Evolutionary conservation across 2,797 vertebrate species (phyloP), one percentile per base, ranked within the genome.

Genomic region (Oryzias dopingdopingensis): DNA sequence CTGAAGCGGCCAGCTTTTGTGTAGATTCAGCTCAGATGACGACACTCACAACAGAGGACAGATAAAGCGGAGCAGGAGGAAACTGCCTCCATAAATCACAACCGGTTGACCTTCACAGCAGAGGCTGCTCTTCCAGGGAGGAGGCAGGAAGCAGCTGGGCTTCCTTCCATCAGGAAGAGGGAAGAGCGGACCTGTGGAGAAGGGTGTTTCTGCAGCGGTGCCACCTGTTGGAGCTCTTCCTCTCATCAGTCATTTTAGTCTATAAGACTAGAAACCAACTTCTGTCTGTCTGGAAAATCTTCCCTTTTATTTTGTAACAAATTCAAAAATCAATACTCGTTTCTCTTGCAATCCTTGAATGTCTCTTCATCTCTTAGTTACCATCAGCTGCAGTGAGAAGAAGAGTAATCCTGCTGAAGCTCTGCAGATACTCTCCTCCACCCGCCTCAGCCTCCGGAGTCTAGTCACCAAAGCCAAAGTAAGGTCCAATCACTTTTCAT

Each of bases 401-500:
- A 96, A 94, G 77, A 74, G 62, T 7, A 93, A 89, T 70, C 83
- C 81, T 37, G 81, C 92, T 67, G 95, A 96, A 83, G 94, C 93
- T 65, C 75, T 96, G 7, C 95, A 94, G 83, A 82, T 93, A 63
- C 90, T 98, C 56, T 96, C 96, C 53, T 95, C 96, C 24, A 88
- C 93, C 69, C 95, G 96, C 10, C 96, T 99, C 79, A 94, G 90
- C 55, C 90, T 99, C 63, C 92, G 86, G 61, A 93, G 94, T 57
- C 85, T 99, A 70, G 84, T 80, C 48, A 87, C 92, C 59, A 98
- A 95, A 92, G 95, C 95, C 45, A 96, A 96, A 95, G 97, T 99
- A 65, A 14, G 13, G 12, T 50, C 22, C 23, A 45, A 14, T n/a
- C 6, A n/a, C 23, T 16, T 16, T 4, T 18, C 6, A 45, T 13